A percentile compares a stretch with the other conserved stretches of the same genome.
Evolutionary conservation across 2,113 vertebrate genomes (phyloP).

Genomic region (Paradisaea rubra): DNA sequence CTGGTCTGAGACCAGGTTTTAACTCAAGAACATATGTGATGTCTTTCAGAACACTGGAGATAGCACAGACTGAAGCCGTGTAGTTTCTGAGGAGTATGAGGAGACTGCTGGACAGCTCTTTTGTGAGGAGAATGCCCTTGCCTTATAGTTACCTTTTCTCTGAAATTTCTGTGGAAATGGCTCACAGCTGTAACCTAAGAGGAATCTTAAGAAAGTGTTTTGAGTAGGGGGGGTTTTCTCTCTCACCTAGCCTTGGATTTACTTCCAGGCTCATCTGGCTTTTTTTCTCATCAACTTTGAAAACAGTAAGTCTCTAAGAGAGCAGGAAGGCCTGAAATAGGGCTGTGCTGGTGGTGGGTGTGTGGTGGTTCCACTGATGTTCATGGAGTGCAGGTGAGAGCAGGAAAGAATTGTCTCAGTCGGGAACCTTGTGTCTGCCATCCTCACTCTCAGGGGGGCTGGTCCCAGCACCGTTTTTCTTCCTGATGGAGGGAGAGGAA

Average conservation of each 20-base stretch:
- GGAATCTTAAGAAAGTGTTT: neutral
- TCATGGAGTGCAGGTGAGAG: neutral
- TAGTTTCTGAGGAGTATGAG: neutral
- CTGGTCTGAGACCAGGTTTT: neutral
- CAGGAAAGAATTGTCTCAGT: neutral
- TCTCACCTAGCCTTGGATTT: neutral
- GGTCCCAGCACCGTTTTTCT: neutral
- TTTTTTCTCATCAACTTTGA: neutral
- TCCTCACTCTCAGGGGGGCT: neutral
- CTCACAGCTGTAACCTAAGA: neutral
- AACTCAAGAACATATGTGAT: neutral
- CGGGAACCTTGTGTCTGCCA: neutral
- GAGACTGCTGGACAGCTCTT: neutral
- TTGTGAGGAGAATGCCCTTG: neutral
- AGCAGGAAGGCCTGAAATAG: neutral
- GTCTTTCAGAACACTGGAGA: neutral
- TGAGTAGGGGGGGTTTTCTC: neutral
- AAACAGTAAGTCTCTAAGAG: neutral
- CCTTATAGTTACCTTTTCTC: neutral
- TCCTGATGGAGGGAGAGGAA: neutral
- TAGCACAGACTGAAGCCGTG: neutral
- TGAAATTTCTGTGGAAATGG: neutral
- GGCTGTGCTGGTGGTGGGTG: neutral
- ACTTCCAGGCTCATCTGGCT: neutral
- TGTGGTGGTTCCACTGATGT: neutral